Evolutionary conservation across 2,888 invertebrate species (phyloP), one percentile per base, ranked within the genome.

Genomic region (Rhingia campestris): DNA sequence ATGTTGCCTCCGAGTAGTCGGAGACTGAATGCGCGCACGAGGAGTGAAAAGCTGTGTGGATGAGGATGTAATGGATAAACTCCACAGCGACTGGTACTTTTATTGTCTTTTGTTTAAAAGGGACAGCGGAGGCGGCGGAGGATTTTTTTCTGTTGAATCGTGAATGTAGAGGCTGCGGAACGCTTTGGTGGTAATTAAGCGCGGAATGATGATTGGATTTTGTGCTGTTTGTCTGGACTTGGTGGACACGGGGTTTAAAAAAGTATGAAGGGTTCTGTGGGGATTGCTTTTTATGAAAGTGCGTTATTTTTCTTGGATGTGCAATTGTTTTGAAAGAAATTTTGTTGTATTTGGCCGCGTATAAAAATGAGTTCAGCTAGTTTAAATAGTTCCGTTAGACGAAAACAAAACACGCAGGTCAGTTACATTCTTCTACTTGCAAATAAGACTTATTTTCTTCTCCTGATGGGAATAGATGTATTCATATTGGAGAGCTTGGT

Each of bases 191-290:
- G 84, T 80, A 84, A 80, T 84, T 84, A 84, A 84, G 79, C 80
- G 64, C 49, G 75, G 70, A 70, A 84, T 74, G 80, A 84, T 84
- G 80, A 84, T 84, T 84, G 84, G 84, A 80, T 84, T 84, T 74
- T 74, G 70, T 72, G 69, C 64, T 75, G 59, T 64, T 32, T 66
- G 67, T 51, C 51, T 53, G 58, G 41, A 33, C 22, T 22, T 22
- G 22, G 22, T 1, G 35, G 53, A 33, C 37, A 37, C 22, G 54
- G 54, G 7, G n/a, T 54, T 45, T 45, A 12, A 1, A 56, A 67
- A n/a, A 35, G n/a, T 4, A 22, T 49, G 47, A 4, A 22, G 12
- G 43, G 2, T 22, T n/a, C n/a, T 22, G 22, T 22, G 22, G 22
- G 22, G 22, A 2, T 2, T 22, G 22, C 22, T 22, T 22, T 22